These are phyloP conservation scores for Callorhinus ursinus DNA, from an alignment of 2,113 vertebrate species.

Conservation along the genomic window DNA sequence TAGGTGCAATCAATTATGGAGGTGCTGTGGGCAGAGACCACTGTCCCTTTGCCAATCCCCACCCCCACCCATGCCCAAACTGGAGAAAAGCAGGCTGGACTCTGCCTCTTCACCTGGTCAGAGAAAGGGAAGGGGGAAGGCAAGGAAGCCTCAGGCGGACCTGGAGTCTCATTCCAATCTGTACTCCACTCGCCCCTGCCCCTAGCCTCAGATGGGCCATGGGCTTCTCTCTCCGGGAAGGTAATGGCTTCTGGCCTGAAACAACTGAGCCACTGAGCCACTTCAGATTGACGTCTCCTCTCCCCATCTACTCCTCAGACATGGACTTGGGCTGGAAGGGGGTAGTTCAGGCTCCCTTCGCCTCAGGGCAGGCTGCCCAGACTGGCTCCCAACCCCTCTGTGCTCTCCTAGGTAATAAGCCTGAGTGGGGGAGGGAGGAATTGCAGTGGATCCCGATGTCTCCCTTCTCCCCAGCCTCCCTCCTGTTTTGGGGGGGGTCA, in stretches of 20 bases:
- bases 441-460: not conserved
- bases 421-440: not conserved
- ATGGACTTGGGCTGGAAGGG: not conserved
- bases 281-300: slow-evolving; percentile 8
- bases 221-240: slow-evolving; percentile 69
- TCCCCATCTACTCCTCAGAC: not conserved
- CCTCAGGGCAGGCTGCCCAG: slow-evolving; percentile 66
- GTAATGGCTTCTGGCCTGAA: slow-evolving; percentile 76
- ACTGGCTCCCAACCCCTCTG: not conserved
- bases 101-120: slow-evolving; percentile 11
- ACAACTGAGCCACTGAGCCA: slow-evolving; percentile 71
- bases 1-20: slow-evolving; percentile 42
- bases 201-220: slow-evolving; percentile 70
- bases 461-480: not conserved
- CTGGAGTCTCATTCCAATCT: slow-evolving; percentile 24
- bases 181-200: not conserved
- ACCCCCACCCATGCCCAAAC: not conserved
- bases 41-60: not conserved
- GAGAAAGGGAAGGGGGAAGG: not conserved
- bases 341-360: slow-evolving; percentile 27
- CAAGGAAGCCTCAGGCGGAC: slow-evolving; percentile 10
- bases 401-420: not conserved
- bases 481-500: slow-evolving; percentile 78
- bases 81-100: not conserved
- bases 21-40: not conserved